Conservation (phyloP, 2,797 vertebrate genomes). For the Myioborus miniatus region DNA sequence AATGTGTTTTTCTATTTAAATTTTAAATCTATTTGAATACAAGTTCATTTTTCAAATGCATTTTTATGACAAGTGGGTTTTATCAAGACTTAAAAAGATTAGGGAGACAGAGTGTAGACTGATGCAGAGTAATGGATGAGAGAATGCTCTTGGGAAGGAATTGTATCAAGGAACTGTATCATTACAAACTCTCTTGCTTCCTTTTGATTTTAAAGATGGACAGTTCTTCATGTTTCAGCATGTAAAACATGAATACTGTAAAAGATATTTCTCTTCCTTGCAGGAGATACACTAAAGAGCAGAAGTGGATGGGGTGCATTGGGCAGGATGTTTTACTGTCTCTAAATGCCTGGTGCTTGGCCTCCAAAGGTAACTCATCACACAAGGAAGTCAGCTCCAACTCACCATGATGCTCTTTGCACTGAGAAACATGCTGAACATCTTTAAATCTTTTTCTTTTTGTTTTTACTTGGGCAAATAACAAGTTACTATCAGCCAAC, state of each 20-base stretch:
- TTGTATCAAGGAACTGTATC: neutral
- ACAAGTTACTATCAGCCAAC: neutral
- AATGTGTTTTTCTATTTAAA: neutral
- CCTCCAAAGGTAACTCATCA: neutral
- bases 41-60: neutral
- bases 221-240: neutral
- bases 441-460: neutral
- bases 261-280: neutral
- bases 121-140: neutral
- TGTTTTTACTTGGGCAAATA: neutral
- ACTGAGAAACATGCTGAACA: neutral
- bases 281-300: neutral
- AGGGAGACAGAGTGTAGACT: neutral
- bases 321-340: neutral
- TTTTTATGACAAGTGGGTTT: neutral
- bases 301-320: neutral
- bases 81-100: neutral
- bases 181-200: neutral
- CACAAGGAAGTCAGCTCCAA: neutral
- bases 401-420: neutral
- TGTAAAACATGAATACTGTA: neutral
- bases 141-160: neutral
- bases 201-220: neutral
- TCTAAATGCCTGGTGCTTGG: neutral
- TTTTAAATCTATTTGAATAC: neutral